Conservation (phyloP, 2,797 vertebrate species). For the Melanotaenia trifasciata region DNA sequence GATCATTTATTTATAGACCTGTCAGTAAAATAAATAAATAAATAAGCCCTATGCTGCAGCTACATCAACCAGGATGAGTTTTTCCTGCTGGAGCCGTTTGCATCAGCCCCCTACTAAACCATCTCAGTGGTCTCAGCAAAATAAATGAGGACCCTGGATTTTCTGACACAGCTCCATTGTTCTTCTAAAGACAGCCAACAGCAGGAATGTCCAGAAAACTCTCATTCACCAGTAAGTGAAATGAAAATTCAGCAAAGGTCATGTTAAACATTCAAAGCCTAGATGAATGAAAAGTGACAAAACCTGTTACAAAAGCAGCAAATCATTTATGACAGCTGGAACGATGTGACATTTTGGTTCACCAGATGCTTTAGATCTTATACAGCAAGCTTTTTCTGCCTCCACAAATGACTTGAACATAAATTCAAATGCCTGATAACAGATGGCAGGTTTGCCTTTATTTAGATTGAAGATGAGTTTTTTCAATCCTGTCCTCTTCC, state of each 20-base stretch:
- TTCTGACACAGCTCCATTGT: slow-evolving; percentile 1
- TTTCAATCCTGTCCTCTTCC: background rate
- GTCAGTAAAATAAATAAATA: too few species aligned
- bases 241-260: slow-evolving; percentile 19
- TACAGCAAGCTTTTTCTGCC: background rate
- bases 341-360: slow-evolving; percentile 12
- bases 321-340: slow-evolving; percentile 12
- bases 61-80: background rate
- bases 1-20: background rate
- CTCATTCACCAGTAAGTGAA: background rate
- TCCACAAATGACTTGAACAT: background rate
- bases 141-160: slow-evolving; percentile 6
- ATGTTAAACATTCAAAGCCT: background rate
- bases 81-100: slow-evolving; percentile 6
- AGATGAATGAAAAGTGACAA: background rate
- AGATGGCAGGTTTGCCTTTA: slow-evolving; percentile 6
- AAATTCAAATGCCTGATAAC: slow-evolving; percentile 2
- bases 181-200: background rate
- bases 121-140: background rate
- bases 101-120: background rate
- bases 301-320: background rate
- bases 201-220: background rate
- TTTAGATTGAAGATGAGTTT: background rate
- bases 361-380: slow-evolving; percentile 1
- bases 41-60: background rate